Evolutionary conservation across 2,113 vertebrate species (phyloP), one percentile per base, ranked within the genome.

Genomic region (Cyphomyrus discorhynchus): DNA sequence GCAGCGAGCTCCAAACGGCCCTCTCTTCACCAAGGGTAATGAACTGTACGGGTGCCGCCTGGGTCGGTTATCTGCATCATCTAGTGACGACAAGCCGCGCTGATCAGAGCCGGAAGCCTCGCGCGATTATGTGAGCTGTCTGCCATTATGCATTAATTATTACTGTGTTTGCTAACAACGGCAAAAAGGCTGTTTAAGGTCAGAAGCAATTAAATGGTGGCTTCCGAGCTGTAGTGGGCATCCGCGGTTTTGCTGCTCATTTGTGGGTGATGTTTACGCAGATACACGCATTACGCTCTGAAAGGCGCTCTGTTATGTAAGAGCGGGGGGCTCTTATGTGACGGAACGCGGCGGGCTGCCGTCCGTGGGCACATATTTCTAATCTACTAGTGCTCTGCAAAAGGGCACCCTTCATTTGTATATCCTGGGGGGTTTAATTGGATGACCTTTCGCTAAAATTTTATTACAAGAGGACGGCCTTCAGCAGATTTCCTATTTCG

Each of bases 361-460:
- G 45, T 52, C 58, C 66, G 3, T 17, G 5, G 7, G 45, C 84
- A 39, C 45, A 70, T 85, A 27, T 50, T 49, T 87, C 89, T 84
- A 85, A 89, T 89, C 21, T 24, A 62, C n/a, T 35, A 46, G 53
- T 3, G 52, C 31, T 39, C 42, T 5, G 7, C 52, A 39, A 70
- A 70, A 86, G 89, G 89, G 13, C 46, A 42, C 13, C 5, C 77
- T 58, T 62, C 89, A 89, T 42, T 66, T 56, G 66, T 53, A 47
- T 86, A 82, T 66, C 89, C 42, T 66, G 42, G 53, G 52, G 82
- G 35, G 89, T 89, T 85, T 85, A 89, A 89, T 89, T 89, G 80
- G 80, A 56, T 89, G 88, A 84, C 89, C 66, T 90, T 90, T 90
- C 31, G 6, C 5, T 45, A 53, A 62, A 87, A 53, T 90, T 62